phyloP scores from a whole-genome alignment of 2,113 vertebrate species.

The Bos javanicus region DNA sequence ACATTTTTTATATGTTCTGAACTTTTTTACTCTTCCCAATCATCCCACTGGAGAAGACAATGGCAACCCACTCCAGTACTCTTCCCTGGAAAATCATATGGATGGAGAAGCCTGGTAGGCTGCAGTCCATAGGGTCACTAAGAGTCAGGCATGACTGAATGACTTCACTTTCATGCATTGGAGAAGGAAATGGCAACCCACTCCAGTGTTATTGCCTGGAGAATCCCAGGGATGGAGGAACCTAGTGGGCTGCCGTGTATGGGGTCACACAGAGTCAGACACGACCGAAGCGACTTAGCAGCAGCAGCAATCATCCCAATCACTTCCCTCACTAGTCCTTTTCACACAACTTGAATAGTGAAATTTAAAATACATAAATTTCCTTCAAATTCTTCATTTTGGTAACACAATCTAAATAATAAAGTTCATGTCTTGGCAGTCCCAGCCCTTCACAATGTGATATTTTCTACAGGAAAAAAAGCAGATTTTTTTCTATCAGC shows the following conservation, averaged over 20 bases:
- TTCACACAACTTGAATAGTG: neutral
- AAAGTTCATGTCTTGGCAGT: neutral
- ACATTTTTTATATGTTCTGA: neutral
- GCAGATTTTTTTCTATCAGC: neutral
- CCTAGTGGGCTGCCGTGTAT: no score
- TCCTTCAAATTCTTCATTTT: neutral
- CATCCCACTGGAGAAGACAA: no score
- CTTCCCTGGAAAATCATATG: no score
- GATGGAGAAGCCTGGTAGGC: no score
- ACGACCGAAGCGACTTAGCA: no score
- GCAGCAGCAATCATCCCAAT: neutral
- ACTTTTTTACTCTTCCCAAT: neutral
- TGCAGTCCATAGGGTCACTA: no score
- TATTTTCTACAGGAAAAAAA: neutral
- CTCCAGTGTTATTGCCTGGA: no score
- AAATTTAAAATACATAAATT: neutral
- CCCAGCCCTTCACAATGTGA: neutral
- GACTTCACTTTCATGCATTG: no score
- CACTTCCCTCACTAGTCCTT: neutral
- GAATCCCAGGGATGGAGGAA: no score
- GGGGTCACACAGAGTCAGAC: no score
- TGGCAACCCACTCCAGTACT: no score
- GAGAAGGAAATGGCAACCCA: no score
- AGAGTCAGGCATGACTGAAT: accelerated
- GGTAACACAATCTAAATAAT: neutral